These are phyloP conservation scores for Probaryconus sp. DNA, from an alignment of 1,140 invertebrate genomes.

Conservation along the genomic window DNA sequence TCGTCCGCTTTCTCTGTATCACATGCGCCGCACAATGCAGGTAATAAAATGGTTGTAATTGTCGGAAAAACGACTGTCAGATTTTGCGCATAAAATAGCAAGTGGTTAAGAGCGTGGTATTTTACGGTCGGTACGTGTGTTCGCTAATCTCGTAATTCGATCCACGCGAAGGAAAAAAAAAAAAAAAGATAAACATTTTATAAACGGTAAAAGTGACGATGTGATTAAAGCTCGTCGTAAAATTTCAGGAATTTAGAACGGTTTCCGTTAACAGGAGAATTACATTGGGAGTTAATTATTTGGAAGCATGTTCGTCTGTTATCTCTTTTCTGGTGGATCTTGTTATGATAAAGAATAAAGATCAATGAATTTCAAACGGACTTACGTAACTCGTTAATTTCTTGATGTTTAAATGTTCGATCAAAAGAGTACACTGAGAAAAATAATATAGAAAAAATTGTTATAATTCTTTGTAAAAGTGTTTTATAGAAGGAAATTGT, in stretches of 20 bases:
- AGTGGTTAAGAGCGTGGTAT: constrained; percentile 10
- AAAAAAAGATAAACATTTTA: constrained; percentile 10
- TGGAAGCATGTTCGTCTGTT: neutral
- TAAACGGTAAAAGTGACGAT: constrained; percentile 41
- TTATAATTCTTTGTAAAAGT: too few species aligned
- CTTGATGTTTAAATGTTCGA: too few species aligned
- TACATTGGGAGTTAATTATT: constrained; percentile 2
- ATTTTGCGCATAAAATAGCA: constrained; percentile 14
- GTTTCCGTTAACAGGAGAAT: neutral
- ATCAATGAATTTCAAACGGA: too few species aligned
- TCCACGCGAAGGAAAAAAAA: neutral
- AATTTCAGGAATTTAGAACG: constrained; percentile 21
- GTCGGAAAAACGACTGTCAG: constrained; percentile 23
- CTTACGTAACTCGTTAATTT: too few species aligned
- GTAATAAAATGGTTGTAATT: constrained; percentile 53
- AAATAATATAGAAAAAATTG: too few species aligned
- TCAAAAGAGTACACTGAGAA: too few species aligned
- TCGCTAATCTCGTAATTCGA: constrained; percentile 16
- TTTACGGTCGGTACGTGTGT: neutral
- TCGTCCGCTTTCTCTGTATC: constrained; percentile 68
- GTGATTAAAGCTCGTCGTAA: constrained; percentile 9
- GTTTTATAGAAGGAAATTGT: too few species aligned
- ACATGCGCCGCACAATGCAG: constrained; percentile 52
- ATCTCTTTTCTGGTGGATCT: too few species aligned
- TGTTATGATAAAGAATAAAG: too few species aligned